Percentiles rank a stretch among this genome's conserved stretches.
Evolutionary conservation across 2,797 vertebrate genomes (phyloP).

Genomic region (Phataginus tricuspis): DNA sequence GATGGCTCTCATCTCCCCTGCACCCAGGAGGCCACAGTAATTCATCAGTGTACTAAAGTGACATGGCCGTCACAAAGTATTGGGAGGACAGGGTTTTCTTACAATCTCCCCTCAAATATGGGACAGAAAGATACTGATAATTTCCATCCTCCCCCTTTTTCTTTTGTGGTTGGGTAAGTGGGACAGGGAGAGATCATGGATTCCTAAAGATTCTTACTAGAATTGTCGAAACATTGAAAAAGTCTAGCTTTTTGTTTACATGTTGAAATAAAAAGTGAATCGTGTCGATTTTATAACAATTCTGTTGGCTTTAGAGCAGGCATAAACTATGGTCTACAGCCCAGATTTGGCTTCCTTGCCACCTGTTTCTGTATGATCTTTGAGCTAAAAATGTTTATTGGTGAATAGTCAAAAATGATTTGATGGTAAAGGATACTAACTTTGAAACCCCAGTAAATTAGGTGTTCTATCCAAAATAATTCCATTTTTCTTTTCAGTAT

Average conservation of each 20-base stretch:
- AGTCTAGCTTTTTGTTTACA: not conserved
- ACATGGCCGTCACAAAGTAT: not conserved
- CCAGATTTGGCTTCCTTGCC: not conserved
- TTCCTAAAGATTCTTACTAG: not conserved
- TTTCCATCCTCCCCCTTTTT: not conserved
- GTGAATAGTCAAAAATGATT: not conserved
- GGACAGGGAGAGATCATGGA: not conserved
- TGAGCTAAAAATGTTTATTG: not conserved
- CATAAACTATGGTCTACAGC: not conserved
- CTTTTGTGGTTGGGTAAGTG: not conserved
- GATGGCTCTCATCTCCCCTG: not conserved
- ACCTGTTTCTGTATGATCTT: not conserved
- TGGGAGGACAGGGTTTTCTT: not conserved
- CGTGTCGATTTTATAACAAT: not conserved
- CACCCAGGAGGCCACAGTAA: not conserved
- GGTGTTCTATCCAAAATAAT: not conserved
- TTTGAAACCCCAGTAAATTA: conserved; percentile 3
- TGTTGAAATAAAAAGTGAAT: not conserved
- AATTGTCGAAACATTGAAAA: not conserved
- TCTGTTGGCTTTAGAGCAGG: not conserved
- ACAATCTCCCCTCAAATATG: not conserved
- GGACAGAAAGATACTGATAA: not conserved
- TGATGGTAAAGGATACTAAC: not conserved
- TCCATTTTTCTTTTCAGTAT: not conserved
- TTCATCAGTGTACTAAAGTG: not conserved